These are phyloP conservation scores for Colostygia pectinataria DNA, from an alignment of 2,888 invertebrate genomes.

Conservation along the genomic window DNA sequence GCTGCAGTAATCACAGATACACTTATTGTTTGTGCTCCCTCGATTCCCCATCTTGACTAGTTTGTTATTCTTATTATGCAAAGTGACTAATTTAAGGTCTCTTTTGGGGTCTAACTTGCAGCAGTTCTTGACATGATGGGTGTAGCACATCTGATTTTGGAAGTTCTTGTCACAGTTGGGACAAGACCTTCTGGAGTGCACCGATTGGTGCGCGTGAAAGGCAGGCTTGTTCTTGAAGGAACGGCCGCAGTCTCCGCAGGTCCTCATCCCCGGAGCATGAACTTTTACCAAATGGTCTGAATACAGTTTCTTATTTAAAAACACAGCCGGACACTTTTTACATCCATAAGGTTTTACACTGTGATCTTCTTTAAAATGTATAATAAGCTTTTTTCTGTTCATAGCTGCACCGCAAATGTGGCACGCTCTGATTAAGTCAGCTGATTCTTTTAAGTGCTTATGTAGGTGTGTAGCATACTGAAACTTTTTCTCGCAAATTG, in stretches of 20 bases:
- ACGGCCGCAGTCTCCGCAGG: slow-evolving; percentile 67
- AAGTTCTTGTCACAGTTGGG: slow-evolving; percentile 62
- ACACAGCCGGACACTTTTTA: slow-evolving; percentile 61
- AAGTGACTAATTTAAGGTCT: slow-evolving; percentile 43
- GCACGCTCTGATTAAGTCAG: slow-evolving; percentile 60
- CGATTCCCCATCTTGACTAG: slow-evolving; percentile 57
- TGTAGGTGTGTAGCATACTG: slow-evolving; percentile 51
- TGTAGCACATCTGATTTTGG: slow-evolving; percentile 63
- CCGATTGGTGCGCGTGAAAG: slow-evolving; percentile 56
- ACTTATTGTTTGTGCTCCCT: slow-evolving; percentile 56
- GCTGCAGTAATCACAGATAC: slow-evolving; percentile 68
- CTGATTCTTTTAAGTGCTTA: slow-evolving; percentile 63
- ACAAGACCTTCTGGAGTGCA: slow-evolving; percentile 58
- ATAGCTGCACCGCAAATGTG: slow-evolving; percentile 62
- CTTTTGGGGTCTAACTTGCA: slow-evolving; percentile 48
- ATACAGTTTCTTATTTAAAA: slow-evolving; percentile 42
- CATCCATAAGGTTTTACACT: slow-evolving; percentile 50
- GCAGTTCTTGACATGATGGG: slow-evolving; percentile 62
- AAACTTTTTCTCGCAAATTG: slow-evolving; percentile 60
- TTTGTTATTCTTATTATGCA: slow-evolving; percentile 50
- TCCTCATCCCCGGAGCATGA: slow-evolving; percentile 51
- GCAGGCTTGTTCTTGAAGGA: slow-evolving; percentile 55
- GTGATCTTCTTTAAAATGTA: slow-evolving; percentile 53
- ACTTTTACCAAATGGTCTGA: slow-evolving; percentile 47
- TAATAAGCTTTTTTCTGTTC: slow-evolving; percentile 52